Conservation (phyloP, 2,888 invertebrate species). For the Dorcus parallelipipedus region DNA sequence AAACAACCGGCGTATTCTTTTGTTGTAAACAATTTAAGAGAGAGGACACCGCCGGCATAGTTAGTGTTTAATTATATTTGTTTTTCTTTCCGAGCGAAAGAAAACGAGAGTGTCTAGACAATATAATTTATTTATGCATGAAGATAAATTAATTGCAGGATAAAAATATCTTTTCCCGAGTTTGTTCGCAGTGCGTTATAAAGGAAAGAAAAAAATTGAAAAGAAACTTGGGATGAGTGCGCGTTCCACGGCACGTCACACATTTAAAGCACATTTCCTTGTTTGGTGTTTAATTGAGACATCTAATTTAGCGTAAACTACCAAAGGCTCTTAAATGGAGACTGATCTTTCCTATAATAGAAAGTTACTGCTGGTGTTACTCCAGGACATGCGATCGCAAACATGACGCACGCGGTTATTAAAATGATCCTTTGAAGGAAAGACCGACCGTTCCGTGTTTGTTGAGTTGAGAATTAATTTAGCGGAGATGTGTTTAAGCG, state of each 20-base stretch:
- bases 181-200: not conserved
- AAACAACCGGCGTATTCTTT: too few species aligned
- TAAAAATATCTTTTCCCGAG: too few species aligned
- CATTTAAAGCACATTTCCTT: conserved; percentile 15
- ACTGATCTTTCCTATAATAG: conserved; percentile 12
- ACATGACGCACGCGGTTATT: not conserved
- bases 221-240: conserved; percentile 12
- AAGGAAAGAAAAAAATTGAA: conserved; percentile 1
- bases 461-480: not conserved
- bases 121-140: too few species aligned
- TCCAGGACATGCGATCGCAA: too few species aligned
- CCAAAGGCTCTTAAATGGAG: conserved; percentile 9
- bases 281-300: conserved; percentile 27
- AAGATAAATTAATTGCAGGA: too few species aligned
- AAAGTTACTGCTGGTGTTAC: conserved; percentile 1
- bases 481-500: not conserved
- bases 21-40: too few species aligned
- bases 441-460: too few species aligned
- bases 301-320: conserved; percentile 19
- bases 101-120: too few species aligned
- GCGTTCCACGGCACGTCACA: conserved; percentile 1
- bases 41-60: too few species aligned
- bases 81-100: too few species aligned
- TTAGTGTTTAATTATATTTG: too few species aligned
- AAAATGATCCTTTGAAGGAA: not conserved